A percentile compares a stretch with the other conserved stretches of the same genome.
Evolutionary conservation across 2,797 vertebrate genomes (phyloP).

Genomic region (Dendrocincla fuliginosa): DNA sequence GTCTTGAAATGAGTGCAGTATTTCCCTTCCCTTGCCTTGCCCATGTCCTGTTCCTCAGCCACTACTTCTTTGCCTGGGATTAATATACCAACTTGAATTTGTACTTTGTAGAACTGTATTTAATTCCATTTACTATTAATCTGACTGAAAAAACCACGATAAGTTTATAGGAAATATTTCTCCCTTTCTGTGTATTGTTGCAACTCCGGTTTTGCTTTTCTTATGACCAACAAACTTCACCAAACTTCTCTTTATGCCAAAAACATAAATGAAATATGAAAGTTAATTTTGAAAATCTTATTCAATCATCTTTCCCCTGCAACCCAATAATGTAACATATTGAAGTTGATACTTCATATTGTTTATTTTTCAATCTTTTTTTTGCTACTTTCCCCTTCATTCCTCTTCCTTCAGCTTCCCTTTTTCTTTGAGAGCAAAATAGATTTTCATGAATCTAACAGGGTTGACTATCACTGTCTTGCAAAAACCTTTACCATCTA

Average conservation of each 20-base stretch:
- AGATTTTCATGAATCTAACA: neutral
- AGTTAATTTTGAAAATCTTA: neutral
- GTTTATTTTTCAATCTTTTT: neutral
- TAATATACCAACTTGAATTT: neutral
- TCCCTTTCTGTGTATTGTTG: neutral
- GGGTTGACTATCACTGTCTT: neutral
- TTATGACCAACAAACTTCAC: neutral
- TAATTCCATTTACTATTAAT: neutral
- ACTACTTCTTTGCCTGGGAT: neutral
- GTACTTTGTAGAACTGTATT: neutral
- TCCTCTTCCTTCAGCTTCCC: neutral
- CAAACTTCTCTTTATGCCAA: fast-evolving
- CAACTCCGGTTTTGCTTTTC: fast-evolving
- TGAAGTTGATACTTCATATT: neutral
- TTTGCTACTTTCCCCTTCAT: neutral
- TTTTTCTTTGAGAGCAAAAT: neutral
- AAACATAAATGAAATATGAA: neutral
- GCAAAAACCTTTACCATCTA: neutral
- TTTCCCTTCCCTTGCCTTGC: neutral
- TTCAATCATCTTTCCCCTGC: neutral
- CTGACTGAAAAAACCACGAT: neutral
- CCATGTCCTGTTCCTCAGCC: neutral
- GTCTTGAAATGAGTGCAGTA: neutral
- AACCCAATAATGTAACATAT: neutral
- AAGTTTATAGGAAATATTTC: fast-evolving